These are phyloP conservation scores for Syngnathus acus DNA, from an alignment of 2,797 vertebrate species.

Conservation along the genomic window DNA sequence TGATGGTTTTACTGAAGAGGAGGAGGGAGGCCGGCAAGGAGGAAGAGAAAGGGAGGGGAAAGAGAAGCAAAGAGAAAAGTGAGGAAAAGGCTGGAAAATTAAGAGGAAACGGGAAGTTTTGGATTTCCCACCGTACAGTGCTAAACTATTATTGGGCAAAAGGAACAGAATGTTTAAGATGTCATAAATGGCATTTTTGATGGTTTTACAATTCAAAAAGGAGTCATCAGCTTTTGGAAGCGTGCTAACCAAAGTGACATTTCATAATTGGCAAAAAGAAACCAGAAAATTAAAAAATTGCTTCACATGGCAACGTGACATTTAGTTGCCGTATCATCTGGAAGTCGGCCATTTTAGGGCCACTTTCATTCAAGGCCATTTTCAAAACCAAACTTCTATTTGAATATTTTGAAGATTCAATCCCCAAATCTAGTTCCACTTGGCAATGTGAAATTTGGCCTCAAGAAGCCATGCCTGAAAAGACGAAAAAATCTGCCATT, in stretches of 20 bases:
- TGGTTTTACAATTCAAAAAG: background rate
- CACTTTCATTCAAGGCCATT: too few relatives aligned
- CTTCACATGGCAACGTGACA: too few relatives aligned
- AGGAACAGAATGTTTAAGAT: background rate
- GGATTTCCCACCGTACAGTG: background rate
- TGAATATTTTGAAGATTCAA: background rate
- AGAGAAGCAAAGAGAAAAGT: conserved; percentile 74
- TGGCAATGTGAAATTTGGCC: background rate
- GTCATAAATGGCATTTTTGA: background rate
- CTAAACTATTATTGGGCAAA: background rate
- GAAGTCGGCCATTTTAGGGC: background rate
- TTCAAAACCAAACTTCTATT: background rate
- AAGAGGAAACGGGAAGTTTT: conserved; percentile 22
- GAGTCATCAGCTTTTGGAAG: too few relatives aligned
- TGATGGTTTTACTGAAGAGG: conserved; percentile 93
- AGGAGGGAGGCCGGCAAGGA: conserved; percentile 60
- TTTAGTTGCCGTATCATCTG: too few relatives aligned
- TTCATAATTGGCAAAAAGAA: too few relatives aligned
- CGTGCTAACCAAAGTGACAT: too few relatives aligned
- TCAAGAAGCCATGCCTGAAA: too few relatives aligned
- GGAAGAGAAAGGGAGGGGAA: conserved; percentile 68
- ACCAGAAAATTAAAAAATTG: too few relatives aligned
- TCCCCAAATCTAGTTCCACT: background rate
- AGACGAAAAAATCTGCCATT: background rate
- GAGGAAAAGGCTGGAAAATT: conserved; percentile 40